Percentiles rank a stretch among this genome's conserved stretches.
phyloP scores from a whole-genome alignment of 1,140 invertebrate species.

The Megalopta genalis region DNA sequence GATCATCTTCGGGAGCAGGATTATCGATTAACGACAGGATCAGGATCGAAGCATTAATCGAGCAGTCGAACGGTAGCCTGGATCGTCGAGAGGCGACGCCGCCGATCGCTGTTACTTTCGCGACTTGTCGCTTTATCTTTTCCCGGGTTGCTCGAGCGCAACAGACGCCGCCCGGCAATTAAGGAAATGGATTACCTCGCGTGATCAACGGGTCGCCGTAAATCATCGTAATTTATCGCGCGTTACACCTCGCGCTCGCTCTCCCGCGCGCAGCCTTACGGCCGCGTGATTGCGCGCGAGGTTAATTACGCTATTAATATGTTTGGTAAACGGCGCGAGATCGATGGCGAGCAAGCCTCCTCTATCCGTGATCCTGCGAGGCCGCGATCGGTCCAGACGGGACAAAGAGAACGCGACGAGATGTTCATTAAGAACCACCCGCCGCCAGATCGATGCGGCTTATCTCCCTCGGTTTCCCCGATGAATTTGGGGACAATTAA shows the following conservation, averaged over 20 bases:
- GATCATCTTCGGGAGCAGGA: too few relatives aligned
- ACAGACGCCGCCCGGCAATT: constrained; percentile 19
- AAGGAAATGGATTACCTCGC: constrained; percentile 39
- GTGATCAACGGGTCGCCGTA: constrained; percentile 30
- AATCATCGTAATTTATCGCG: constrained; percentile 45
- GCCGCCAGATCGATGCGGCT: neutral
- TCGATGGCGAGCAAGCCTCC: neutral
- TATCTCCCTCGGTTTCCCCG: constrained; percentile 32
- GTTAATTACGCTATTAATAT: constrained; percentile 40
- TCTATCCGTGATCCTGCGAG: neutral
- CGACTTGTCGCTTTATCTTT: constrained; percentile 22
- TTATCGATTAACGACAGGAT: too few relatives aligned
- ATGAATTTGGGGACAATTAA: constrained; percentile 70
- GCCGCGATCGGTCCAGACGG: neutral
- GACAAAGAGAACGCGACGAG: neutral
- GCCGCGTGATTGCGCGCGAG: constrained; percentile 15
- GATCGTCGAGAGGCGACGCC: neutral
- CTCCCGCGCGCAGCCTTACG: neutral
- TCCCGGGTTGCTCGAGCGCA: constrained; percentile 6
- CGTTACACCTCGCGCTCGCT: constrained; percentile 5
- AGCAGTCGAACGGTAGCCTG: too few relatives aligned
- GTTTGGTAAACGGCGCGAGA: constrained; percentile 11
- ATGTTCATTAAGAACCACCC: constrained; percentile 30
- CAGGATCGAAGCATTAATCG: too few relatives aligned
- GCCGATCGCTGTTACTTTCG: constrained; percentile 12